Evolutionary conservation across 2,113 vertebrate genomes (phyloP), one percentile per base, ranked within the genome.

Genomic region (Pelvicachromis taeniatus): DNA sequence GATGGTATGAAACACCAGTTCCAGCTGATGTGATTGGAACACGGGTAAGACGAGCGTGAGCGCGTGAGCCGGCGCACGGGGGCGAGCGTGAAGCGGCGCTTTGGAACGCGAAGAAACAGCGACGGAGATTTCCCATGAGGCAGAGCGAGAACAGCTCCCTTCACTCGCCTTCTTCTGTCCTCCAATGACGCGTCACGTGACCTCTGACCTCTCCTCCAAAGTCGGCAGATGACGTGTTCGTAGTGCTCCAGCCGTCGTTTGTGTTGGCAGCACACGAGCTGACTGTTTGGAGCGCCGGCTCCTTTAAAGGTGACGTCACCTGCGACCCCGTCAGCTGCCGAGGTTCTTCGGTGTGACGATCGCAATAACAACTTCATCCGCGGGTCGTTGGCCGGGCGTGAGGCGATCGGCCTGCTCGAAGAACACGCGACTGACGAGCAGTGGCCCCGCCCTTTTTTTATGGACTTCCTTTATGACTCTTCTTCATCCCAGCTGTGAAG

Each of bases 191-290:
- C 10, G 6, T 61, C 16, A 19, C 58, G 1, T 63, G 33, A 63
- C 59, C 33, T 63, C 59, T 38, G 59, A 63, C 59, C 59, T 63
- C 19, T 55, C 21, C 6, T 55, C 21, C 21, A 55, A 2, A 7
- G 33, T 63, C 59, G 8, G 16, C 3, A 61, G 58, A 0, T 61
- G 58, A 33, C 19, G 58, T 33, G 29, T 61, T 61, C 9, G 9
- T 9, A 38, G 35, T 38, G 8, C 35, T 38, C 11, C 29, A 33
- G 54, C 54, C 0, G 6, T 0, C 6, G 33, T 7, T 33, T 33
- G 33, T 33, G 33, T 33, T 33, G 33, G 6, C 33, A 33, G 33
- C 33, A 33, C 2, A 33, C 7, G 33, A 4, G 58, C 29, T 61
- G 2, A 6, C 2, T 1, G 14, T 53, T 19, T 11, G 52, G 21